phyloP scores from a whole-genome alignment of 53 echinoderm and acorn worm species.

The Patiria pectinifera region DNA sequence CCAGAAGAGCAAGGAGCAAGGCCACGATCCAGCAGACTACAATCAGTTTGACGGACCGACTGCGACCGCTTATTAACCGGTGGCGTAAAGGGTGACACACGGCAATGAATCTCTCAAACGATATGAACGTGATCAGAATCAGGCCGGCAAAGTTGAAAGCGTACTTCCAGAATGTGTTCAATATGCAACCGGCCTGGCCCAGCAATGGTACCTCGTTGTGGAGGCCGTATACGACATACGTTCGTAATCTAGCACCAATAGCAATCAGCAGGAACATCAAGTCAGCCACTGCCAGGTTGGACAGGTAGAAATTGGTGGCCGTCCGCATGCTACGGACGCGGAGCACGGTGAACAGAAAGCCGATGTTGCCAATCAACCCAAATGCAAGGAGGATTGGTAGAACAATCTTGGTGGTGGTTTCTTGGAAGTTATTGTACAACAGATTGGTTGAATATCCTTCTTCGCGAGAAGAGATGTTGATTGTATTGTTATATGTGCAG shows the following conservation, averaged over 20 bases:
- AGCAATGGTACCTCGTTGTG: constrained; percentile 16
- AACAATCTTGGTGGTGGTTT: neutral
- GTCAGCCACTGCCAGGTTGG: constrained; percentile 53
- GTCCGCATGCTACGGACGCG: constrained; percentile 55
- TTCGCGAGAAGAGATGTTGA: neutral
- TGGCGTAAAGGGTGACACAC: constrained; percentile 57
- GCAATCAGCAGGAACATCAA: constrained; percentile 10
- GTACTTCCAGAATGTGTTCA: constrained; percentile 9
- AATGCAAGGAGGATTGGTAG: constrained; percentile 1
- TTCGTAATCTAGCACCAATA: neutral
- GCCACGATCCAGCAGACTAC: constrained; percentile 40
- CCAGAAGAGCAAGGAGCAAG: neutral
- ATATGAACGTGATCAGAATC: constrained; percentile 51
- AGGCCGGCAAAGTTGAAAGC: constrained; percentile 33
- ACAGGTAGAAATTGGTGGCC: constrained; percentile 55
- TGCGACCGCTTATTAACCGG: constrained; percentile 32
- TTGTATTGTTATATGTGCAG: constrained; percentile 10
- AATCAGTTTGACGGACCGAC: constrained; percentile 25
- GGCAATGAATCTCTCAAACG: constrained; percentile 50
- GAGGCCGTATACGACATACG: constrained; percentile 15
- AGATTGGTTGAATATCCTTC: neutral
- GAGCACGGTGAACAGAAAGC: constrained; percentile 40
- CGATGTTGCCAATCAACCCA: constrained; percentile 37
- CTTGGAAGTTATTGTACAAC: constrained; percentile 9
- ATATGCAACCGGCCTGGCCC: constrained; percentile 14